A percentile compares a stretch with the other conserved stretches of the same genome.
phyloP scores from a whole-genome alignment of 1,140 invertebrate species.

The Eubasilissa regina region DNA sequence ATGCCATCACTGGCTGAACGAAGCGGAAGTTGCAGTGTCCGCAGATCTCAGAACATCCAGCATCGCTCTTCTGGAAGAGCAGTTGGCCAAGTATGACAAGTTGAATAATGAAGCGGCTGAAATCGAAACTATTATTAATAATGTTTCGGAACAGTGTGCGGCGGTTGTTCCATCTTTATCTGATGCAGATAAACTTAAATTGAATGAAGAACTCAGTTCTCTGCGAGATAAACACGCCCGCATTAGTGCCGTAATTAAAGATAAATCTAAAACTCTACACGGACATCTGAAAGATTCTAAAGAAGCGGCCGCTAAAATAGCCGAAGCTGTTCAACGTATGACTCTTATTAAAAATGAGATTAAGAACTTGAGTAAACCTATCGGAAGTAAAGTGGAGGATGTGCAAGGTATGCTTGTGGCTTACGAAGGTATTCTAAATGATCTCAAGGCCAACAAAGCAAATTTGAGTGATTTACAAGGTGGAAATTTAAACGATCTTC shows the following conservation, averaged over 20 bases:
- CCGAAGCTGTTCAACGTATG: constrained; percentile 86
- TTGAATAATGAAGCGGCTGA: constrained; percentile 82
- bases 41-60: constrained; percentile 84
- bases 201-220: constrained; percentile 84
- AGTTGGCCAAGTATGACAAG: constrained; percentile 87
- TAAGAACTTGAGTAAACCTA: constrained; percentile 86
- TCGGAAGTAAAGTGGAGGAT: constrained; percentile 88
- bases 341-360: constrained; percentile 87
- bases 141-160: constrained; percentile 85
- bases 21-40: constrained; percentile 88
- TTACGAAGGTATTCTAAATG: constrained; percentile 86
- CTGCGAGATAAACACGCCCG: constrained; percentile 84
- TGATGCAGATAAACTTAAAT: constrained; percentile 86
- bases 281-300: constrained; percentile 86
- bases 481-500: constrained; percentile 82
- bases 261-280: constrained; percentile 80
- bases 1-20: constrained; percentile 88
- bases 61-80: constrained; percentile 87
- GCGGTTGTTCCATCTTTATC: constrained; percentile 85
- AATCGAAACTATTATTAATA: constrained; percentile 80
- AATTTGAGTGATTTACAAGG: constrained; percentile 85
- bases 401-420: constrained; percentile 83
- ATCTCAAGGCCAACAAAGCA: constrained; percentile 85
- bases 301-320: constrained; percentile 82
- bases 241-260: constrained; percentile 82